Conservation (phyloP, 1,140 invertebrate species). For the Oncopeltus fasciatus region DNA sequence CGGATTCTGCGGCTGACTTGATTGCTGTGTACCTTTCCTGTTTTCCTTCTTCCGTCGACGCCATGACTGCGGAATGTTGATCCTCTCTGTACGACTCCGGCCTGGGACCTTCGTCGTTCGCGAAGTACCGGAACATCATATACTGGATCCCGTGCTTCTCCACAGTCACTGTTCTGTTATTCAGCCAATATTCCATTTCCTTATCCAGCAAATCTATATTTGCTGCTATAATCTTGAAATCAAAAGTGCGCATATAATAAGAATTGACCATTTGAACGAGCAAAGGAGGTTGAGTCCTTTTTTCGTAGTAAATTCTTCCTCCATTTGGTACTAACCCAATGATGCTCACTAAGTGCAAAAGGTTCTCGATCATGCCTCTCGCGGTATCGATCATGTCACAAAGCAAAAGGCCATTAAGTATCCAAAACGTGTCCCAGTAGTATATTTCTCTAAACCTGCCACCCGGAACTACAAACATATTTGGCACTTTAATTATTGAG, state of each 20-base stretch:
- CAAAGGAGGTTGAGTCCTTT: constrained; percentile 65
- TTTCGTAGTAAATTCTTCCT: constrained; percentile 57
- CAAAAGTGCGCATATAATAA: constrained; percentile 49
- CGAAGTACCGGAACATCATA: constrained; percentile 41
- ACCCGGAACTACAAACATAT: constrained; percentile 76
- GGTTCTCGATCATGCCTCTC: constrained; percentile 57
- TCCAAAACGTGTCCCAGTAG: constrained; percentile 85
- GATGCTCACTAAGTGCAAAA: constrained; percentile 46
- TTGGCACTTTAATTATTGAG: constrained; percentile 75
- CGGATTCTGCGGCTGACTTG: constrained; percentile 43
- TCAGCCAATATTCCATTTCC: constrained; percentile 52
- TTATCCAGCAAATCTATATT: constrained; percentile 38
- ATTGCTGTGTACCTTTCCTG: constrained; percentile 33
- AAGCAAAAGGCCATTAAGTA: constrained; percentile 58
- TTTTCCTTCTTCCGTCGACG: not conserved
- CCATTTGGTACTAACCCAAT: constrained; percentile 66
- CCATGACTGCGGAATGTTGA: not conserved
- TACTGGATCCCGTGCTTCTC: constrained; percentile 38
- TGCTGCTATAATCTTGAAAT: constrained; percentile 39
- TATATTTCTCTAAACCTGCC: constrained; percentile 75
- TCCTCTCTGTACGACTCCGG: constrained; percentile 54
- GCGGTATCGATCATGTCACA: constrained; percentile 60
- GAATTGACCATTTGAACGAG: constrained; percentile 59
- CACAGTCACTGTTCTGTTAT: constrained; percentile 32
- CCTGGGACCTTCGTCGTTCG: constrained; percentile 44